Conservation (phyloP, 2,113 vertebrate genomes). For the Gymnocephalus cernua region DNA sequence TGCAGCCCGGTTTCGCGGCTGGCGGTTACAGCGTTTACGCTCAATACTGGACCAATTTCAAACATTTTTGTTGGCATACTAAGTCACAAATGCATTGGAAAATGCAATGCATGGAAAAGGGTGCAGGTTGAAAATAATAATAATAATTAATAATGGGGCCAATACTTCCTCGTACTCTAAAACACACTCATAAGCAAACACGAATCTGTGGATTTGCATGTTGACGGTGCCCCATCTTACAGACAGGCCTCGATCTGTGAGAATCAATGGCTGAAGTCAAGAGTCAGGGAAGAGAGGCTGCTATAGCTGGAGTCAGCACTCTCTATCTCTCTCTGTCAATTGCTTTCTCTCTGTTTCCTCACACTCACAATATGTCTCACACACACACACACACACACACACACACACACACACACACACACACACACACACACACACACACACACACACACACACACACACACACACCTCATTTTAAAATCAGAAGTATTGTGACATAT, state of each 20-base stretch:
- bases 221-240: constrained; percentile 7
- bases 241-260: constrained; percentile 54
- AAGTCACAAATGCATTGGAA: too few relatives aligned
- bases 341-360: constrained; percentile 6
- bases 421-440: neutral
- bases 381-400: neutral
- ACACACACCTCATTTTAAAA: constrained; percentile 21
- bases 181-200: constrained; percentile 16
- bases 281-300: constrained; percentile 56
- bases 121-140: too few relatives aligned
- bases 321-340: constrained; percentile 27
- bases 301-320: constrained; percentile 68
- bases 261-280: constrained; percentile 73
- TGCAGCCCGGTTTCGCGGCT: too few relatives aligned
- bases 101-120: too few relatives aligned
- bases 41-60: too few relatives aligned
- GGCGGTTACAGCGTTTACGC: too few relatives aligned
- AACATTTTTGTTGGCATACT: too few relatives aligned
- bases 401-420: constrained; percentile 10
- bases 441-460: constrained; percentile 13
- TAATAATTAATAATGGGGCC: too few relatives aligned
- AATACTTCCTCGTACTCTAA: neutral
- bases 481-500: neutral
- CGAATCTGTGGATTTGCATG: constrained; percentile 28
- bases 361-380: constrained; percentile 8